phyloP scores from a whole-genome alignment of 1,140 invertebrate genomes.

The Hermetia illucens region DNA sequence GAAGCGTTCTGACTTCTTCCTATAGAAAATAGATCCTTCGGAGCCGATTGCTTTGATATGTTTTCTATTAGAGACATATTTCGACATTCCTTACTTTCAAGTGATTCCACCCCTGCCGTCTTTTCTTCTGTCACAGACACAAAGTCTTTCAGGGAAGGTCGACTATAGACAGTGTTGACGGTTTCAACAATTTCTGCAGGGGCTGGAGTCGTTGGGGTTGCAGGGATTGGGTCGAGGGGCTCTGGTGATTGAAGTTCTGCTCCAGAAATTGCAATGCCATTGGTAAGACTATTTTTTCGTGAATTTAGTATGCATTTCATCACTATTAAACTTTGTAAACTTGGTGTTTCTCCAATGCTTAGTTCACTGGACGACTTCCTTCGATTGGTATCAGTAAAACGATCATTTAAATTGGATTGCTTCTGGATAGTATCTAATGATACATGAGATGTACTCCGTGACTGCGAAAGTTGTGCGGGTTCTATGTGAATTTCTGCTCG shows the following conservation, averaged over 20 bases:
- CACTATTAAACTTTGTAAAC: conserved; percentile 24
- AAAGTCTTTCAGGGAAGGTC: too few relatives aligned
- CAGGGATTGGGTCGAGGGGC: too few relatives aligned
- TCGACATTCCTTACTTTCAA: too few relatives aligned
- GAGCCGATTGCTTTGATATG: too few relatives aligned
- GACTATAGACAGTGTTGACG: too few relatives aligned
- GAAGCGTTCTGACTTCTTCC: background rate
- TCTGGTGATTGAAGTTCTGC: too few relatives aligned
- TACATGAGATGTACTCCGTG: conserved; percentile 20
- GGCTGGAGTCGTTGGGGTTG: too few relatives aligned
- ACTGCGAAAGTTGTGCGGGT: background rate
- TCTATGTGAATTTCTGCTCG: background rate
- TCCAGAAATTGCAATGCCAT: too few relatives aligned
- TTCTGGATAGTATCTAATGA: conserved; percentile 9
- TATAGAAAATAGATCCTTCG: too few relatives aligned
- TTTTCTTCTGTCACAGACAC: too few relatives aligned
- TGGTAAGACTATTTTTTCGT: conserved; percentile 21
- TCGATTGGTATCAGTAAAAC: background rate
- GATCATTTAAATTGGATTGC: background rate
- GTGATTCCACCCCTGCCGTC: too few relatives aligned
- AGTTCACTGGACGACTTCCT: conserved; percentile 26
- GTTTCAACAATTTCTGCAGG: too few relatives aligned
- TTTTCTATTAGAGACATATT: background rate
- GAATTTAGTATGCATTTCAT: conserved; percentile 27
- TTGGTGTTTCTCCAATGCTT: conserved; percentile 26